A percentile compares a stretch with the other conserved stretches of the same genome.
These are phyloP conservation scores for Microctonus hyperodae DNA, from an alignment of 2,888 invertebrate genomes.

Conservation along the genomic window DNA sequence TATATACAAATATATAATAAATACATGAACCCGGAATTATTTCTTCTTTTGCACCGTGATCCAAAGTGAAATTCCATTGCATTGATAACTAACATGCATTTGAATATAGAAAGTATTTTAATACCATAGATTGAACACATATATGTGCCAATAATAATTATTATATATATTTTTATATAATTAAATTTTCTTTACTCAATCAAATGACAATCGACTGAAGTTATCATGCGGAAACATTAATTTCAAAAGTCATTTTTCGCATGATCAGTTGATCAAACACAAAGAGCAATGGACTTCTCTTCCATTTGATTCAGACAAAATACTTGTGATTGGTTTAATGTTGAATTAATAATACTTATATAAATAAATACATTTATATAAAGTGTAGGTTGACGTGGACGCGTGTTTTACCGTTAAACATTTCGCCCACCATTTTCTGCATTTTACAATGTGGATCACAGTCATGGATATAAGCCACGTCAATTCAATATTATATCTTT, in stretches of 20 bases:
- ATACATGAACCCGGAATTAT: constrained; percentile 49
- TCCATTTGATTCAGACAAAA: constrained; percentile 11
- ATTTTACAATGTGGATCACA: constrained; percentile 47
- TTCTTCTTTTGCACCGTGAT: constrained; percentile 31
- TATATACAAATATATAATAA: constrained; percentile 49
- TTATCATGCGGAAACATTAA: constrained; percentile 5
- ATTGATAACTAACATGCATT: not conserved
- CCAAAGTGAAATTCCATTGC: constrained; percentile 1
- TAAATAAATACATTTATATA: not conserved
- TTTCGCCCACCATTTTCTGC: constrained; percentile 48
- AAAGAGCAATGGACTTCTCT: constrained; percentile 8
- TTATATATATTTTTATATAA: not conserved
- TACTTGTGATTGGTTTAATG: constrained; percentile 40
- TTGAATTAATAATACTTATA: constrained; percentile 41
- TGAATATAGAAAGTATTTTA: not conserved
- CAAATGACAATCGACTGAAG: not conserved
- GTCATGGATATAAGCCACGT: constrained; percentile 14
- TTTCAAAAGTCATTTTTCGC: constrained; percentile 10
- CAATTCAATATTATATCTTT: constrained; percentile 21
- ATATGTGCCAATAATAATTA: not conserved
- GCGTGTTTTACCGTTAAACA: constrained; percentile 38
- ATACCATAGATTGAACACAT: no score
- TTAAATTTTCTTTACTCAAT: not conserved
- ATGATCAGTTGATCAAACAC: not conserved
- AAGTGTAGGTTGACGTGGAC: constrained; percentile 39